Evolutionary conservation across 2,888 invertebrate genomes (phyloP).

Genomic region (Drosophila hamatofila): DNA sequence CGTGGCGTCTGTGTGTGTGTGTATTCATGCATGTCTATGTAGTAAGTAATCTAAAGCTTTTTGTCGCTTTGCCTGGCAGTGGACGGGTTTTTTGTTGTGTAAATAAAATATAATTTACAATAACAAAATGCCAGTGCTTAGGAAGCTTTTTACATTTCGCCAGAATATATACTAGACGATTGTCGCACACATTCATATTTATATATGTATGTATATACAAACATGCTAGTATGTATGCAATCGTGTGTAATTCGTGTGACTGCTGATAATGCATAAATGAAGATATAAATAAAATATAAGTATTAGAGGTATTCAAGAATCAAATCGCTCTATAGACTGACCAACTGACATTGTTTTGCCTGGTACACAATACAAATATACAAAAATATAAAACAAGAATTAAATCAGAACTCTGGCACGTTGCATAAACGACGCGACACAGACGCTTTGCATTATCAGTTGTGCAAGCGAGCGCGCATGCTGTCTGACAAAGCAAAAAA

Average conservation of each 20-base stretch:
- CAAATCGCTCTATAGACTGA: slow-evolving; percentile 15
- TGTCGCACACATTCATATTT: slow-evolving; percentile 1
- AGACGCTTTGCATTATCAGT: slow-evolving; percentile 48
- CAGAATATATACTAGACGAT: slow-evolving; percentile 66
- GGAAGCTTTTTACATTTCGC: slow-evolving; percentile 77
- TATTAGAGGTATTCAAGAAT: slow-evolving; percentile 2
- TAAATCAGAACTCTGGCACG: slow-evolving; percentile 26
- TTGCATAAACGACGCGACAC: slow-evolving; percentile 36
- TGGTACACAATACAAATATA: background rate
- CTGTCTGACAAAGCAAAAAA: slow-evolving; percentile 7
- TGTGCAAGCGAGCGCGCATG: slow-evolving; percentile 6
- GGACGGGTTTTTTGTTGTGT: slow-evolving; percentile 58
- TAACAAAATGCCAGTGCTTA: slow-evolving; percentile 48
- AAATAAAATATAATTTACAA: slow-evolving; percentile 69
- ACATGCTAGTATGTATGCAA: slow-evolving; percentile 8
- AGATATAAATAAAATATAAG: slow-evolving; percentile 25
- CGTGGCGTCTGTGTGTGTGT: slow-evolving; percentile 6
- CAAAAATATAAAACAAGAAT: slow-evolving; percentile 6
- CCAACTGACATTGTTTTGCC: slow-evolving; percentile 19
- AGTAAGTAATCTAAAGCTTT: slow-evolving; percentile 70
- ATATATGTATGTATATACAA: background rate
- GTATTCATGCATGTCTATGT: slow-evolving; percentile 25
- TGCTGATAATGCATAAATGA: slow-evolving; percentile 31
- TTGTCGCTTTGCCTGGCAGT: slow-evolving; percentile 20
- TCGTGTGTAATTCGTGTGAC: slow-evolving; percentile 7